phyloP scores from a whole-genome alignment of 2,888 invertebrate species.

The Macaria notata region DNA sequence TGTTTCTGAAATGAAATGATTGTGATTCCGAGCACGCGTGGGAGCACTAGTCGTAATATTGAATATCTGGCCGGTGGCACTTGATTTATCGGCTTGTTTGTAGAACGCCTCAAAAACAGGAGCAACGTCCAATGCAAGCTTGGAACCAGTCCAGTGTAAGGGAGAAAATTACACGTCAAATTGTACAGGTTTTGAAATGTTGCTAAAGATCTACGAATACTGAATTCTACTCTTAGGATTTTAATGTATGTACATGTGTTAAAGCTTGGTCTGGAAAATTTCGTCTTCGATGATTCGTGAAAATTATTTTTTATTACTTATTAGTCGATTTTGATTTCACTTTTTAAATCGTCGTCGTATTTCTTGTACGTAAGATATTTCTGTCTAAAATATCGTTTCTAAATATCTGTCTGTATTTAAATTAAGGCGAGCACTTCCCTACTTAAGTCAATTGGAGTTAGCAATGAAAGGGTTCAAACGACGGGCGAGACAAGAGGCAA shows the following conservation, averaged over 20 bases:
- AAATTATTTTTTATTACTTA: too few species aligned
- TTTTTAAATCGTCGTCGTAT: too few species aligned
- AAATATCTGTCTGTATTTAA: too few species aligned
- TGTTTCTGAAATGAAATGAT: neutral
- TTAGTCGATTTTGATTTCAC: too few species aligned
- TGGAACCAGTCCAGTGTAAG: conserved; percentile 6
- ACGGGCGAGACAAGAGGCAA: conserved; percentile 13
- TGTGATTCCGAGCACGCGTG: conserved; percentile 8
- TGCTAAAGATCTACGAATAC: too few species aligned
- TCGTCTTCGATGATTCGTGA: too few species aligned
- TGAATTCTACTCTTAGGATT: too few species aligned
- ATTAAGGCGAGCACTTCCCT: conserved; percentile 1
- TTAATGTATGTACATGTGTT: too few species aligned
- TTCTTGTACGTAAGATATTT: too few species aligned
- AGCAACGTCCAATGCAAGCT: conserved; percentile 9
- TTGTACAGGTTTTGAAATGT: too few species aligned
- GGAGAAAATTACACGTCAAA: neutral
- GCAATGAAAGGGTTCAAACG: conserved; percentile 10
- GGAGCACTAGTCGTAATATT: conserved; percentile 8
- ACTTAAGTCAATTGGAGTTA: conserved; percentile 14
- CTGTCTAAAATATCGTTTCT: too few species aligned
- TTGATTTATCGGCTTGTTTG: conserved; percentile 25
- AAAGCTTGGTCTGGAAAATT: too few species aligned
- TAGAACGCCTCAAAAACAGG: conserved; percentile 21
- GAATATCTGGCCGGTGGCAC: conserved; percentile 9